These are phyloP conservation scores for Ammodytes marinus DNA, from an alignment of 2,113 vertebrate species.

Conservation along the genomic window DNA sequence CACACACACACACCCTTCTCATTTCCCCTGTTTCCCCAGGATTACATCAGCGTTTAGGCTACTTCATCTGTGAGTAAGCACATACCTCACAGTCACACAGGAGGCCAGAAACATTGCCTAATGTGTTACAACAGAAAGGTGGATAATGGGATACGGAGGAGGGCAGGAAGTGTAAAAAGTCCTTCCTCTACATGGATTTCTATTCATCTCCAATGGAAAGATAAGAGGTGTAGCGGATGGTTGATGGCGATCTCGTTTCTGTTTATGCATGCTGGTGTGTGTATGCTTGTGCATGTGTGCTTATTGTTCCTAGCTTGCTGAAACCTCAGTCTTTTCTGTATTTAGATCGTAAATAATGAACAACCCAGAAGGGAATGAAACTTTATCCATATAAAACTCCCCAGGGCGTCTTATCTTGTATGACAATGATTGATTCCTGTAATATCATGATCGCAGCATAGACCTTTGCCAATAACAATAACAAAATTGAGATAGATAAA, in stretches of 20 bases:
- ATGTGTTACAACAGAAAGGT: conserved; percentile 63
- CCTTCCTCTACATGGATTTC: conserved; percentile 62
- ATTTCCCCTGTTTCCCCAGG: conserved; percentile 56
- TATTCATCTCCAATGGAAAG: conserved; percentile 51
- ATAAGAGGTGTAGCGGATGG: conserved; percentile 54
- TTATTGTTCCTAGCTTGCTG: conserved; percentile 58
- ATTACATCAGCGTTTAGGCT: conserved; percentile 82
- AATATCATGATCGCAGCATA: conserved; percentile 62
- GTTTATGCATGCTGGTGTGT: conserved; percentile 48
- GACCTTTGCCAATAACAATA: conserved; percentile 59
- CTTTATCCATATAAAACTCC: conserved; percentile 67
- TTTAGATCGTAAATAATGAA: conserved; percentile 70
- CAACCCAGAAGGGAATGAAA: conserved; percentile 69
- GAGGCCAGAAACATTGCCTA: conserved; percentile 63
- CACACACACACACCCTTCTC: background rate
- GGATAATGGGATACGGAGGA: conserved; percentile 60
- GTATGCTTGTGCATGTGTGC: conserved; percentile 38
- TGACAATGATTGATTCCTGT: conserved; percentile 68
- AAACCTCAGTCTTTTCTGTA: conserved; percentile 57
- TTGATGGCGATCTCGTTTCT: conserved; percentile 65
- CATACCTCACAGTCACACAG: conserved; percentile 74
- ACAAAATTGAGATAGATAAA: conserved; percentile 53
- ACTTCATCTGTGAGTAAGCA: conserved; percentile 77
- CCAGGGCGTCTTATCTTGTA: conserved; percentile 69
- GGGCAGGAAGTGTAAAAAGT: conserved; percentile 61